Evolutionary conservation across 37 sponge, comb jelly and placozoan genomes (phyloP).

Genomic region (Hormiphora californensis): DNA sequence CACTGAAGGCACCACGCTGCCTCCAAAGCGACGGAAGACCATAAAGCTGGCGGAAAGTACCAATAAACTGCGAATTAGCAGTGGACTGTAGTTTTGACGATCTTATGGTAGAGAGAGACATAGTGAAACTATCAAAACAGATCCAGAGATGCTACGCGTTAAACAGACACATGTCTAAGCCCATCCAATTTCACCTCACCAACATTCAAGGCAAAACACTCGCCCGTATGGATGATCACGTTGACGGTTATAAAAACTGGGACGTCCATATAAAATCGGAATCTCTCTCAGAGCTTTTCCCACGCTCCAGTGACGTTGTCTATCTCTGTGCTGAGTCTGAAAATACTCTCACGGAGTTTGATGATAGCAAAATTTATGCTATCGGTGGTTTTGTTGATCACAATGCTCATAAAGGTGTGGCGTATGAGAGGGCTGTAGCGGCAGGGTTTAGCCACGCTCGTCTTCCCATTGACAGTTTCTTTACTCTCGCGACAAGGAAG

Average conservation of each 20-base stretch:
- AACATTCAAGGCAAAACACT: neutral
- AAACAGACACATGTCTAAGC: conserved; percentile 2
- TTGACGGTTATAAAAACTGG: conserved; percentile 45
- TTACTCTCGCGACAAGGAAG: conserved; percentile 23
- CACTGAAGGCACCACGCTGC: neutral
- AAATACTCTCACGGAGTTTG: conserved; percentile 4
- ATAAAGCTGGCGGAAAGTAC: neutral
- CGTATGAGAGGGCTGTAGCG: neutral
- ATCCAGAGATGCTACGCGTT: conserved; percentile 20
- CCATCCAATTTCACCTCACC: conserved; percentile 1
- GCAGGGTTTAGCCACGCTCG: conserved; percentile 32
- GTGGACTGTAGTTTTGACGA: conserved; percentile 46
- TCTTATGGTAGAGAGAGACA: conserved; percentile 17
- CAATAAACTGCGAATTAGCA: conserved; percentile 9
- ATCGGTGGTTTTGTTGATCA: conserved; percentile 54
- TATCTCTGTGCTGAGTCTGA: conserved; percentile 50
- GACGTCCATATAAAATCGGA: conserved; percentile 6
- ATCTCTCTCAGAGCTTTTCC: conserved; percentile 1
- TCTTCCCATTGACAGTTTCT: conserved; percentile 26
- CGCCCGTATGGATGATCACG: neutral
- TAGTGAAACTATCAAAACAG: neutral
- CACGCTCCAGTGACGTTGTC: neutral
- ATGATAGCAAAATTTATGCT: conserved; percentile 1
- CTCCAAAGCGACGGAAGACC: neutral
- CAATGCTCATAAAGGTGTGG: conserved; percentile 16